Conservation (phyloP, 2,113 vertebrate genomes). For the Narcine bancroftii region DNA sequence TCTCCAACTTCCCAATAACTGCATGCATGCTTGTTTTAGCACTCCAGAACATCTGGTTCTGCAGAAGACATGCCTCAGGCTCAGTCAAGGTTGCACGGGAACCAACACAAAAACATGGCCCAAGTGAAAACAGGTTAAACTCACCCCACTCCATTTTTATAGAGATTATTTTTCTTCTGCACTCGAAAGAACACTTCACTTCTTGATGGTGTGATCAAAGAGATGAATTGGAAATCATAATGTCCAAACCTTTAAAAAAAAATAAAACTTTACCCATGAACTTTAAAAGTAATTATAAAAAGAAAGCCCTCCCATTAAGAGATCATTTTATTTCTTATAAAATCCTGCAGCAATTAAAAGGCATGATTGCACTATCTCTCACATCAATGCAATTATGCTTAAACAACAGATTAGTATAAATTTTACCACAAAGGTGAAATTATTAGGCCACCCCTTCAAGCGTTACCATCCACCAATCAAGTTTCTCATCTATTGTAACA, state of each 20-base stretch:
- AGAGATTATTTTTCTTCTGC: not conserved
- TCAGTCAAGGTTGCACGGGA: not conserved
- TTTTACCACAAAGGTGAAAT: not conserved
- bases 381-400: not conserved
- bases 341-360: not conserved
- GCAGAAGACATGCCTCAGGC: not conserved
- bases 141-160: slow-evolving; percentile 3
- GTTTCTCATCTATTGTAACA: not conserved
- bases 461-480: not conserved
- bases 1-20: not conserved
- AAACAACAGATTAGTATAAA: not conserved
- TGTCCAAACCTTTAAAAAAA: not conserved
- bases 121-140: not conserved
- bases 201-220: not conserved
- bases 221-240: not conserved
- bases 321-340: not conserved
- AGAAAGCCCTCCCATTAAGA: not conserved
- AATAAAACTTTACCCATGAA: not conserved
- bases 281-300: not conserved
- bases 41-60: not conserved
- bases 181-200: not conserved
- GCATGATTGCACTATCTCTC: not conserved
- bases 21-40: not conserved
- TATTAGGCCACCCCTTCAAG: not conserved
- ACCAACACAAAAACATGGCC: not conserved